Evolutionary conservation across 64 coral and sea anemone genomes (phyloP).

Genomic region (Platygyra sinensis): DNA sequence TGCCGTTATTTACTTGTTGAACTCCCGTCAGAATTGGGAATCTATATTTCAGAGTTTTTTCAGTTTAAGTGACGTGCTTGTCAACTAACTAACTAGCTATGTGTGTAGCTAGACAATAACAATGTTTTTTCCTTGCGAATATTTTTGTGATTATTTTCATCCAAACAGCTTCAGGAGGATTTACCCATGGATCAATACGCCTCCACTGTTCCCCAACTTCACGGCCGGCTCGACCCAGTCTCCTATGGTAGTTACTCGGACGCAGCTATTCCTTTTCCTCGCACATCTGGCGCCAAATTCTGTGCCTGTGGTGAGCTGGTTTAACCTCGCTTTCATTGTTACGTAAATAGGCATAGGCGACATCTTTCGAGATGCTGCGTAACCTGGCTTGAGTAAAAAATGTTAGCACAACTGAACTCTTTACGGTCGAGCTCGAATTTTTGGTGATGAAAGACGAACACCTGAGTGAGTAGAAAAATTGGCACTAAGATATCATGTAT

Average conservation of each 20-base stretch:
- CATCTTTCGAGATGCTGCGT: too few species aligned
- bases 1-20: too few species aligned
- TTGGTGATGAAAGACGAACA: too few species aligned
- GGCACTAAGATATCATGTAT: too few species aligned
- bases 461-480: too few species aligned
- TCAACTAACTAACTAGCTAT: neutral
- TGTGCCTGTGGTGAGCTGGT: conserved; percentile 74
- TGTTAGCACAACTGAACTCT: too few species aligned
- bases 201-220: neutral
- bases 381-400: too few species aligned
- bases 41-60: neutral
- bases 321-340: too few species aligned
- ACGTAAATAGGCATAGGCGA: too few species aligned
- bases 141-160: neutral
- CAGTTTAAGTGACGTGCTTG: neutral
- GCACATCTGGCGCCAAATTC: conserved; percentile 92
- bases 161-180: conserved; percentile 63
- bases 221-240: conserved; percentile 57
- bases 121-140: neutral
- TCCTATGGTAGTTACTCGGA: conserved; percentile 78
- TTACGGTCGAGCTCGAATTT: too few species aligned
- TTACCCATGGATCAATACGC: conserved; percentile 24
- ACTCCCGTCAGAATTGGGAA: too few species aligned
- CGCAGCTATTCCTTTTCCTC: conserved; percentile 88
- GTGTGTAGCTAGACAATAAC: neutral